A percentile compares a stretch with the other conserved stretches of the same genome.
Evolutionary conservation across 1,140 invertebrate genomes (phyloP).

Genomic region (Drosophila repleta): DNA sequence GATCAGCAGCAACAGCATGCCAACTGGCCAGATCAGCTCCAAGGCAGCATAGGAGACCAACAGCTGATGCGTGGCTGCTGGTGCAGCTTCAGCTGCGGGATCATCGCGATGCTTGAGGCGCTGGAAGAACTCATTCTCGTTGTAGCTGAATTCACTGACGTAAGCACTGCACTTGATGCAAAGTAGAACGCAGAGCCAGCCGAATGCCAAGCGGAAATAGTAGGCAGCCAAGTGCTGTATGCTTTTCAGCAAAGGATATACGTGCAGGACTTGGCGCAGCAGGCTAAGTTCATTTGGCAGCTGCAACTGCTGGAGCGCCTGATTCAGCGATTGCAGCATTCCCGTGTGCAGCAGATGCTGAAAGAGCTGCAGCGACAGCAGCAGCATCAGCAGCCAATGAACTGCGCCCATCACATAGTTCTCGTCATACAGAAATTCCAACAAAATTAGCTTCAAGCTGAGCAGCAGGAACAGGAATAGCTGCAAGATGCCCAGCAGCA

Average conservation of each 20-base stretch:
- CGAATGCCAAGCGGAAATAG: constrained; percentile 43
- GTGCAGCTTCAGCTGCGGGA: constrained; percentile 32
- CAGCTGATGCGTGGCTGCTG: background rate
- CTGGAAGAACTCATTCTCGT: constrained; percentile 13
- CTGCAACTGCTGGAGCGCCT: background rate
- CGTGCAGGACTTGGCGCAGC: constrained; percentile 14
- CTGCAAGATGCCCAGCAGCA: constrained; percentile 7
- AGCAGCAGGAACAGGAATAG: constrained; percentile 21
- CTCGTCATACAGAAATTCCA: constrained; percentile 2
- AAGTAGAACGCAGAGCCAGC: constrained; percentile 8
- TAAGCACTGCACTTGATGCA: constrained; percentile 15
- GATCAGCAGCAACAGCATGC: constrained; percentile 36
- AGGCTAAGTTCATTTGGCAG: constrained; percentile 12
- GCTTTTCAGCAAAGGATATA: constrained; percentile 16
- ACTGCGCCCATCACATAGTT: constrained; percentile 28
- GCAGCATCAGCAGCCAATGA: constrained; percentile 7
- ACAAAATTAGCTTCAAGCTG: constrained; percentile 1
- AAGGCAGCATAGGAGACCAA: background rate
- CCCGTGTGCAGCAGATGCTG: constrained; percentile 44
- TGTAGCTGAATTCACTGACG: constrained; percentile 3
- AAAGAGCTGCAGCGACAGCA: constrained; percentile 34
- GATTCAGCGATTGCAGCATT: constrained; percentile 34
- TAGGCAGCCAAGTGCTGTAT: constrained; percentile 35
- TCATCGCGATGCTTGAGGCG: constrained; percentile 26
- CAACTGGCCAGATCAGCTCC: constrained; percentile 37